phyloP scores from a whole-genome alignment of 2,888 invertebrate species.

The Diadromus collaris region DNA sequence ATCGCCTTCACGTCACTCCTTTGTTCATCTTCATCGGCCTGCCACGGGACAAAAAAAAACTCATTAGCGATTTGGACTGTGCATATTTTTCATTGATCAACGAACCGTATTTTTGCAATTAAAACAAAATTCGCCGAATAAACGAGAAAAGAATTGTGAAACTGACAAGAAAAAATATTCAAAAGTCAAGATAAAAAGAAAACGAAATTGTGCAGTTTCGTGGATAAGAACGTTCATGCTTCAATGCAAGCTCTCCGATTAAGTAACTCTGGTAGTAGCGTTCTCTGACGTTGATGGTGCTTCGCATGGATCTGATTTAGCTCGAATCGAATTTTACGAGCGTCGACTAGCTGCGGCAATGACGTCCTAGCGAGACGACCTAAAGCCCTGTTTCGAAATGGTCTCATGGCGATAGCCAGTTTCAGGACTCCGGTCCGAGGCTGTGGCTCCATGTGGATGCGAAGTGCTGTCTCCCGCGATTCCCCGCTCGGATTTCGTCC shows the following conservation, averaged over 20 bases:
- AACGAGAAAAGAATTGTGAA: neutral
- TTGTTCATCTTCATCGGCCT: too few relatives aligned
- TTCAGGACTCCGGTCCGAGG: constrained; percentile 42
- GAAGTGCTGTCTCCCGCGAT: constrained; percentile 40
- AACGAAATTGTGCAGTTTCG: neutral
- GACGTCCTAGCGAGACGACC: constrained; percentile 4
- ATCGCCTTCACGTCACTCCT: too few relatives aligned
- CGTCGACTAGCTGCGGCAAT: constrained; percentile 2
- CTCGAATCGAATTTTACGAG: constrained; percentile 52
- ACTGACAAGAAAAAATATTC: neutral
- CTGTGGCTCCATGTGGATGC: constrained; percentile 21
- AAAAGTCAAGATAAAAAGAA: neutral
- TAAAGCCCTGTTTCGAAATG: constrained; percentile 36
- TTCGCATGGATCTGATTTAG: constrained; percentile 19
- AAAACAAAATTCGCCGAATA: neutral
- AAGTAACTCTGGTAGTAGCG: neutral
- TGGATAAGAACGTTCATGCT: neutral
- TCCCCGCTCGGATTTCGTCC: neutral
- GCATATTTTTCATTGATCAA: too few relatives aligned
- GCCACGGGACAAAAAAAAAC: too few relatives aligned
- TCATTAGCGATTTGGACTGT: too few relatives aligned
- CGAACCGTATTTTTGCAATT: too few relatives aligned
- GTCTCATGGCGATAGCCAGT: constrained; percentile 38
- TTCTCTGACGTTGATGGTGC: neutral
- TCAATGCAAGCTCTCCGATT: neutral